Evolutionary conservation across 1,140 invertebrate species (phyloP), one percentile per base, ranked within the genome.

Genomic region (Aporrectodea caliginosa): DNA sequence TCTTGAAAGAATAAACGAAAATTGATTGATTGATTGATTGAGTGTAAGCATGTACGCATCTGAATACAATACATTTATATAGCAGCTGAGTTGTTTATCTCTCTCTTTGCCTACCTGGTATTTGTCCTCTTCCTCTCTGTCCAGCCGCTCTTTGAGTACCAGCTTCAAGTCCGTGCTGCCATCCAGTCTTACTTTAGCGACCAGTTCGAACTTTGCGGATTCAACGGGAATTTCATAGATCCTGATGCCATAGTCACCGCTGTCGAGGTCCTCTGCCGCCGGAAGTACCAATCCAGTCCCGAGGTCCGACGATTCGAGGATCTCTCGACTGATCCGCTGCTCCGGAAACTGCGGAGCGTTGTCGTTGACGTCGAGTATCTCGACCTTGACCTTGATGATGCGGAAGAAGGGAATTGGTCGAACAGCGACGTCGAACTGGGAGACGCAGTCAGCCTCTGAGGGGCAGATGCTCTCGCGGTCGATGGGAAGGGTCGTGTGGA

Each of bases 341-440:
- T 79, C 78, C 12, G 69, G 32, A 31, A 79, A 79, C 30, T 27
- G 16, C 29, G 78, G 78, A 27, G n/a, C 69, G 72, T 79, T 79
- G 71, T 79, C 78, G 35, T 79, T 79, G 16, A 73, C 32, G 69
- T 79, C 78, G 35, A 79, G 33, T 34, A 79, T 79, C 35, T 79
- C 78, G 2, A 74, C 73, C 73, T 74, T 74, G 73, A 74, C 73
- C 34, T 74, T 74, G 73, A 74, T 74, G 32, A 74, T 74, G 22
- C 34, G 27, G 29, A 74, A 74, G 16, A 31, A 33, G 73, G 31
- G 73, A 1, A 33, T 31, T n/a, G 31, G 34, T 30, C 73, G 31
- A 1, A 74, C 31, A 31, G 73, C 73, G 1, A 74, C 73, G 30
- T 74, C 73, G 73, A 74, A 74, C 30, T 34, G 27, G 29, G 34